A percentile compares a stretch with the other conserved stretches of the same genome.
Conservation (phyloP, 2,113 vertebrate genomes). For the Misgurnus mizolepis region DNA sequence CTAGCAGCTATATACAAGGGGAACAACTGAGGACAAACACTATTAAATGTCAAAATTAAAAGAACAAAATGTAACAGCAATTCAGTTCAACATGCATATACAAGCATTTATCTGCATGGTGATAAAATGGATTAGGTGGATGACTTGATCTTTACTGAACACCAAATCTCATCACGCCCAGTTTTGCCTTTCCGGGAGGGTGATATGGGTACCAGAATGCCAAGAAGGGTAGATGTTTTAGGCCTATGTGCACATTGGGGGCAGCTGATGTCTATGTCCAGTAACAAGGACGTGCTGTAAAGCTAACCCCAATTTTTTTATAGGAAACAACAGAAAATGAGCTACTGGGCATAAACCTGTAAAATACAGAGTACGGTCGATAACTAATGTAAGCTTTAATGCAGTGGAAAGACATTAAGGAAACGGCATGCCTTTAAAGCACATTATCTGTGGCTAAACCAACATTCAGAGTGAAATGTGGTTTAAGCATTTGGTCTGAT, state of each 20-base stretch:
- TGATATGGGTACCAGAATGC: slow-evolving; percentile 49
- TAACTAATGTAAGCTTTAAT: slow-evolving; percentile 30
- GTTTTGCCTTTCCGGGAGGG: background rate
- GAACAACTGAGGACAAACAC: slow-evolving; percentile 19
- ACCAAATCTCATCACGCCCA: background rate
- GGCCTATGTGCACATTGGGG: slow-evolving; percentile 64
- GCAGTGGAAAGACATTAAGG: slow-evolving; percentile 38
- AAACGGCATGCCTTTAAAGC: slow-evolving; percentile 24
- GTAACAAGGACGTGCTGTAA: slow-evolving; percentile 22
- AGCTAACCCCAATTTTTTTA: slow-evolving; percentile 28
- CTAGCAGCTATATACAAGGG: slow-evolving; percentile 5
- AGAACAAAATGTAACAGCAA: background rate
- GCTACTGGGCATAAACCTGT: slow-evolving; percentile 29
- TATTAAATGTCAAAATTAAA: background rate
- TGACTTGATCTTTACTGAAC: slow-evolving; percentile 12
- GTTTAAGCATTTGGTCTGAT: slow-evolving; percentile 20
- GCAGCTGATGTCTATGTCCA: slow-evolving; percentile 56
- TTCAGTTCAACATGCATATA: slow-evolving; percentile 19
- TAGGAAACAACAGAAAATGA: slow-evolving; percentile 53
- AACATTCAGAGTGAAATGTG: slow-evolving; percentile 28
- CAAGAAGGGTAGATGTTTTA: slow-evolving; percentile 58
- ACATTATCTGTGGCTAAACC: slow-evolving; percentile 29
- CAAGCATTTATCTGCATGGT: background rate
- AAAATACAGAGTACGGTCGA: slow-evolving; percentile 36
- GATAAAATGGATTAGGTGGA: slow-evolving; percentile 16